These are phyloP conservation scores for Leptonema lineaticorne DNA, from an alignment of 1,140 invertebrate species.

Conservation along the genomic window DNA sequence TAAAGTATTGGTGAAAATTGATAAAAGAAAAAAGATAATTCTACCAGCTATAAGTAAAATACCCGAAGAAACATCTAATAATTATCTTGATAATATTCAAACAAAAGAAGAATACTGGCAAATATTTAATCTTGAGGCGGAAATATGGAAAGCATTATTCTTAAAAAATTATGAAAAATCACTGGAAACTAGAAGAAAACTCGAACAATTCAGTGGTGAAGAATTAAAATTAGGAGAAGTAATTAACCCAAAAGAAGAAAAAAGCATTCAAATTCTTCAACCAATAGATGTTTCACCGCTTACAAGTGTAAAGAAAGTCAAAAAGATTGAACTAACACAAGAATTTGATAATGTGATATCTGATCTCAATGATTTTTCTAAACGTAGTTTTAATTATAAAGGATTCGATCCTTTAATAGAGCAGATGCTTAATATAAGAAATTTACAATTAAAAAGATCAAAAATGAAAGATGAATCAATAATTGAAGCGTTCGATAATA, in stretches of 20 bases:
- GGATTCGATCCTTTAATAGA: constrained; percentile 56
- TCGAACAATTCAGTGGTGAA: constrained; percentile 53
- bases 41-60: constrained; percentile 14
- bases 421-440: constrained; percentile 44
- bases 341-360: constrained; percentile 30
- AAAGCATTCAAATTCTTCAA: too few species aligned
- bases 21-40: constrained; percentile 38
- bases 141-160: constrained; percentile 54
- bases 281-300: constrained; percentile 6
- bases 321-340: constrained; percentile 24
- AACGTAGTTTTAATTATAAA: constrained; percentile 54
- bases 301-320: constrained; percentile 30
- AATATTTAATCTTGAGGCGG: constrained; percentile 54
- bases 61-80: neutral
- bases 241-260: neutral
- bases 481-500: constrained; percentile 36
- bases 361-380: constrained; percentile 46
- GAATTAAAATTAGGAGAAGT: constrained; percentile 49
- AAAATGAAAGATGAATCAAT: constrained; percentile 25
- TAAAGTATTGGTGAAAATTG: constrained; percentile 25
- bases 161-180: constrained; percentile 54
- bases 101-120: constrained; percentile 51
- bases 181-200: constrained; percentile 51
- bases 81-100: constrained; percentile 36
- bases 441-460: constrained; percentile 17